phyloP scores from a whole-genome alignment of 2,113 vertebrate species.

The Toxostoma redivivum region DNA sequence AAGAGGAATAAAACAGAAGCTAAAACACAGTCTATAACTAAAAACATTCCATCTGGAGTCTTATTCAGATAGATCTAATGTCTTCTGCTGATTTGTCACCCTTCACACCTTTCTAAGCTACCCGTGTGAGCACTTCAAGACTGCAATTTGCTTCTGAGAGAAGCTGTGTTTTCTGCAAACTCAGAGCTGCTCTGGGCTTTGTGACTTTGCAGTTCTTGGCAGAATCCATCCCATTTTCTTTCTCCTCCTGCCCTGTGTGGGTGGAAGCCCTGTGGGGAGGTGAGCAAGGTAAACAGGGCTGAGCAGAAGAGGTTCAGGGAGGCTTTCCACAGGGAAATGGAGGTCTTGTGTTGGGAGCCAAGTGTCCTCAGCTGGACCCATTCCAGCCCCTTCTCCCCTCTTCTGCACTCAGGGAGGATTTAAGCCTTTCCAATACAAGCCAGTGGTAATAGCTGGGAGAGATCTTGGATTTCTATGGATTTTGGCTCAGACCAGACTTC shows the following conservation, averaged over 20 bases:
- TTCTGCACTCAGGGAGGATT: neutral
- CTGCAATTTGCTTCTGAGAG: neutral
- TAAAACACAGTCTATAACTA: neutral
- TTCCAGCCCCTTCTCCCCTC: neutral
- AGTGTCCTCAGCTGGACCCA: neutral
- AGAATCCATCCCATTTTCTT: neutral
- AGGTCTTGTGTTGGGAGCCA: neutral
- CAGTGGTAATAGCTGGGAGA: neutral
- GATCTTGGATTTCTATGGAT: conserved; percentile 12
- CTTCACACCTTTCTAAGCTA: neutral
- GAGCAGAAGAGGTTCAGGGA: neutral
- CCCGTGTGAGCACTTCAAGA: fast-evolving
- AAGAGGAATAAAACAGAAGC: neutral
- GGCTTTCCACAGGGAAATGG: neutral
- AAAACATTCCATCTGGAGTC: neutral
- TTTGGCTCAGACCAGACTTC: neutral
- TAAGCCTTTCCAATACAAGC: neutral
- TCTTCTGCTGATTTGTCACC: neutral
- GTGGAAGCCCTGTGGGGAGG: neutral
- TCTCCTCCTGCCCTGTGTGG: neutral
- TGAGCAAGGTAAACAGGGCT: neutral
- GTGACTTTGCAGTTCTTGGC: neutral
- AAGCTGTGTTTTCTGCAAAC: neutral
- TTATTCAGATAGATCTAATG: neutral
- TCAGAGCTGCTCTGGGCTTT: neutral